Evolutionary conservation across 1,140 invertebrate genomes (phyloP).

Genomic region (Pseudomyrmex cubaensis): DNA sequence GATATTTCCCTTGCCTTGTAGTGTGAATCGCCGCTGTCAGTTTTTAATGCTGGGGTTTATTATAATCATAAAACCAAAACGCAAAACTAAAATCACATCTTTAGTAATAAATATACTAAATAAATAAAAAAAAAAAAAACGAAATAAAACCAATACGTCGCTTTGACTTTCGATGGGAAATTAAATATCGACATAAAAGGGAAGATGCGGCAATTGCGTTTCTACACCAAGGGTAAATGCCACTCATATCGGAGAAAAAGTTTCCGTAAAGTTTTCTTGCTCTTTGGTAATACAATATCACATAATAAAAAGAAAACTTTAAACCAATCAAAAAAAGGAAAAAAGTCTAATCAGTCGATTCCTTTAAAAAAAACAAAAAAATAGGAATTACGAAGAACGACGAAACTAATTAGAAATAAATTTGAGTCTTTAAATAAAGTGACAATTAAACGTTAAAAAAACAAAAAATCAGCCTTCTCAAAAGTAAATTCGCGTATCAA

Average conservation of each 20-base stretch:
- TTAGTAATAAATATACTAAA: not conserved
- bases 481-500: slow-evolving; percentile 82
- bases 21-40: not conserved
- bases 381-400: slow-evolving; percentile 77
- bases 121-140: not conserved
- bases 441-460: slow-evolving; percentile 80
- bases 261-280: slow-evolving; percentile 78
- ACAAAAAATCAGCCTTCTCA: slow-evolving; percentile 83
- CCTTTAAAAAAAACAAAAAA: slow-evolving; percentile 69
- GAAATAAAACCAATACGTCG: not conserved
- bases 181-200: not conserved
- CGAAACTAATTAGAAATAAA: slow-evolving; percentile 78
- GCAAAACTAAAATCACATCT: not conserved
- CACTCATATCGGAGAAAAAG: slow-evolving; percentile 52
- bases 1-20: slow-evolving; percentile 39
- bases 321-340: slow-evolving; percentile 80
- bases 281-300: slow-evolving; percentile 86
- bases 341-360: slow-evolving; percentile 81
- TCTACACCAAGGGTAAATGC: slow-evolving; percentile 2
- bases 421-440: slow-evolving; percentile 80
- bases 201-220: not conserved
- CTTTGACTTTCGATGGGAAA: not conserved
- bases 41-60: not conserved
- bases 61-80: too few relatives aligned
- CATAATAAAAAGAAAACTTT: slow-evolving; percentile 82